These are phyloP conservation scores for Lycocerus yunnanus DNA, from an alignment of 2,888 invertebrate genomes.

Conservation along the genomic window DNA sequence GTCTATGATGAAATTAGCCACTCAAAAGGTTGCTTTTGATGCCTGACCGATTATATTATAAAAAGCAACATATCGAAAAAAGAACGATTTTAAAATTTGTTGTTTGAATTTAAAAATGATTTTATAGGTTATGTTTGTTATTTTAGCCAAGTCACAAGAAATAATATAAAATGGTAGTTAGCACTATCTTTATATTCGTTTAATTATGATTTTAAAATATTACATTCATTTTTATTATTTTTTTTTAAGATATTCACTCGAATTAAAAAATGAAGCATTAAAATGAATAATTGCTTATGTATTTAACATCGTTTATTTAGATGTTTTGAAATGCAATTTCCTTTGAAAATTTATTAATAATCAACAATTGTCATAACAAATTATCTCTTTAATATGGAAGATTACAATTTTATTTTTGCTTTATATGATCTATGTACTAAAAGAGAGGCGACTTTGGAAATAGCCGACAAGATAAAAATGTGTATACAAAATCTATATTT, in stretches of 20 bases:
- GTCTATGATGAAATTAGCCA: constrained; percentile 25
- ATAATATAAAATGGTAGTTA: background rate
- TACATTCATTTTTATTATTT: background rate
- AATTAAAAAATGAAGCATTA: background rate
- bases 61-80: background rate
- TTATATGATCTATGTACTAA: background rate
- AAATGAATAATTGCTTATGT: background rate
- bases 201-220: background rate
- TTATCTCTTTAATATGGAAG: background rate
- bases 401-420: background rate
- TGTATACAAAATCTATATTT: background rate
- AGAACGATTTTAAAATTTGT: too few relatives aligned
- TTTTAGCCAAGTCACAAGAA: too few relatives aligned
- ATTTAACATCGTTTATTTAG: background rate
- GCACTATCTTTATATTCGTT: background rate
- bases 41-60: constrained; percentile 1
- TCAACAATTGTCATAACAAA: background rate
- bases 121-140: too few relatives aligned
- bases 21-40: constrained; percentile 28
- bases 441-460: background rate
- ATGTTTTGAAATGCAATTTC: background rate
- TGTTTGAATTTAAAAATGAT: too few relatives aligned
- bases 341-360: background rate
- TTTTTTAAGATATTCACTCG: background rate
- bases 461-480: background rate